Evolutionary conservation across 2,113 vertebrate genomes (phyloP), one percentile per base, ranked within the genome.

Genomic region (Oreochromis niloticus): DNA sequence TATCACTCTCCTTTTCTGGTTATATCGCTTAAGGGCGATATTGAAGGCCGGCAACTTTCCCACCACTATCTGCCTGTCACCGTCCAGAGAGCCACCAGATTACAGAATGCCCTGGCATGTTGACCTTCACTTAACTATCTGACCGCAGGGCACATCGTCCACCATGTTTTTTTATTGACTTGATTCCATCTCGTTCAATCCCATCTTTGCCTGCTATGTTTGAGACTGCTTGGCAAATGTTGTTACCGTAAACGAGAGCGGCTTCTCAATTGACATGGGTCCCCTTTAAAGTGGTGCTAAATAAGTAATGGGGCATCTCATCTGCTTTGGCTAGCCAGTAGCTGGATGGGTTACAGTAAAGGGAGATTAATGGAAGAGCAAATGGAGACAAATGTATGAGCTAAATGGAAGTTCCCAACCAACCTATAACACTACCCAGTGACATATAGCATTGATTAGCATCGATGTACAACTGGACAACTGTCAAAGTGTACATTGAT

Each of bases 261-360:
- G 90, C 88, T 89, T 89, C 93, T 93, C 92, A 84, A 90, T 94
- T 89, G 93, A 94, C 94, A 92, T 10, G 83, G 82, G 89, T 91
- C 88, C 56, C 85, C 90, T 93, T 92, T 92, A 95, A 95, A 96
- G 93, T 95, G 92, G 87, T 92, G 80, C 87, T 95, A 93, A 96
- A 96, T 96, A 95, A 96, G 91, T 96, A 94, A 96, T 96, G 92
- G 91, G 92, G 88, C 86, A 85, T 94, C 94, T 94, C 88, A 88
- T 95, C 90, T 92, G 84, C 91, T 91, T 87, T 85, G 93, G 86
- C 89, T 68, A 63, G 84, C 85, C 91, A 16, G 80, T 79, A 27
- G 85, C 78, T 55, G 90, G 91, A 91, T 91, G 93, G 91, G 89
- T 95, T 95, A 93, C 92, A 94, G 92, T 94, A 93, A 91, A 91